A percentile compares a stretch with the other conserved stretches of the same genome.
Conservation (phyloP, 2,888 invertebrate genomes). For the Esperia sulphurella region DNA sequence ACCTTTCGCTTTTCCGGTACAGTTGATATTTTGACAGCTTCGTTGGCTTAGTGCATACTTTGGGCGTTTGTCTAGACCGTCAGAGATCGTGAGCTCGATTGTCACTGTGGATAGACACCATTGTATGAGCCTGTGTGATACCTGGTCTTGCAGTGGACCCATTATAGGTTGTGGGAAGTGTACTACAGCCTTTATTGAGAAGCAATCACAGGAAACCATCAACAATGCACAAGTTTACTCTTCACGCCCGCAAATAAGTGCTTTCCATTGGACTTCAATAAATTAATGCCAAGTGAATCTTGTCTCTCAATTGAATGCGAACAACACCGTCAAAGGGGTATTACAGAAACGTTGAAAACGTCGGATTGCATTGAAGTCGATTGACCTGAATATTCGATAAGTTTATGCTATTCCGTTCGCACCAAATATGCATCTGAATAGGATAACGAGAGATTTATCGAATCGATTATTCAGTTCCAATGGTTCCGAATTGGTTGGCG, state of each 20-base stretch:
- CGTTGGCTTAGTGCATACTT: neutral
- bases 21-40: neutral
- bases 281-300: neutral
- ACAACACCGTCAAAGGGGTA: neutral
- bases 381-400: conserved; percentile 11
- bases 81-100: no score
- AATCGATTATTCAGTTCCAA: conserved; percentile 13
- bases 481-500: conserved; percentile 8
- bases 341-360: neutral
- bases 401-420: conserved; percentile 9
- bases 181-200: no score
- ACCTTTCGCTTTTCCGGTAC: conserved; percentile 12
- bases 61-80: neutral
- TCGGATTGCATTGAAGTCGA: conserved; percentile 7
- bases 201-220: no score
- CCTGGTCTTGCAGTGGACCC: no score
- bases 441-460: conserved; percentile 13
- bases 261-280: no score
- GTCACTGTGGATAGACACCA: no score
- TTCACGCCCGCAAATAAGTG: no score
- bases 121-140: no score
- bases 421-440: conserved; percentile 12
- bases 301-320: neutral
- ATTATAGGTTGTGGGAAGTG: no score
- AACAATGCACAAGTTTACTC: no score